Conservation (phyloP, 2,797 vertebrate genomes). For the Carduelis carduelis region DNA sequence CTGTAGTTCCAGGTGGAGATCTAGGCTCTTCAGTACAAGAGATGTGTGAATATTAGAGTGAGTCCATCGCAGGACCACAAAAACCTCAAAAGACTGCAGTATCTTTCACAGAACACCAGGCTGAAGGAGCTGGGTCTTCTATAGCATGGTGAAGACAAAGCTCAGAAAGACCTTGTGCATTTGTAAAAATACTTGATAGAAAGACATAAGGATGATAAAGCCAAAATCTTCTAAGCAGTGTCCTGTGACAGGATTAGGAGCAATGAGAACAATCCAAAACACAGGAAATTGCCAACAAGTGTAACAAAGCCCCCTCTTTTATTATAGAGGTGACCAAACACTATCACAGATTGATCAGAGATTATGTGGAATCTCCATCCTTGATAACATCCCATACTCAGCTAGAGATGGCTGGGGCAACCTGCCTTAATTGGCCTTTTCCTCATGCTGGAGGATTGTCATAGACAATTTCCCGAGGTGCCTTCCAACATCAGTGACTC, state of each 20-base stretch:
- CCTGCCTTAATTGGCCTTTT: neutral
- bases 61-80: neutral
- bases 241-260: neutral
- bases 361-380: neutral
- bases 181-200: neutral
- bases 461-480: neutral
- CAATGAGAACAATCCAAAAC: neutral
- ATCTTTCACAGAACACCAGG: neutral
- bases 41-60: accelerated
- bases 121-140: neutral
- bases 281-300: neutral
- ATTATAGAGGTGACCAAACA: neutral
- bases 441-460: neutral
- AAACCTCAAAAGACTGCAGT: neutral
- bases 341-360: neutral
- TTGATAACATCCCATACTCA: neutral
- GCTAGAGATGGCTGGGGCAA: neutral
- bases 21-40: neutral
- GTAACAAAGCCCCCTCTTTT: accelerated
- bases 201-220: neutral
- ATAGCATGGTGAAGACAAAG: neutral
- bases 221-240: neutral
- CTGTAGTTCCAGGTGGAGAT: neutral
- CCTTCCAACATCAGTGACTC: neutral
- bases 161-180: neutral